Percentiles rank a stretch among this genome's conserved stretches.
phyloP scores from a whole-genome alignment of 2,797 vertebrate genomes.

The Xenopus petersii region DNA sequence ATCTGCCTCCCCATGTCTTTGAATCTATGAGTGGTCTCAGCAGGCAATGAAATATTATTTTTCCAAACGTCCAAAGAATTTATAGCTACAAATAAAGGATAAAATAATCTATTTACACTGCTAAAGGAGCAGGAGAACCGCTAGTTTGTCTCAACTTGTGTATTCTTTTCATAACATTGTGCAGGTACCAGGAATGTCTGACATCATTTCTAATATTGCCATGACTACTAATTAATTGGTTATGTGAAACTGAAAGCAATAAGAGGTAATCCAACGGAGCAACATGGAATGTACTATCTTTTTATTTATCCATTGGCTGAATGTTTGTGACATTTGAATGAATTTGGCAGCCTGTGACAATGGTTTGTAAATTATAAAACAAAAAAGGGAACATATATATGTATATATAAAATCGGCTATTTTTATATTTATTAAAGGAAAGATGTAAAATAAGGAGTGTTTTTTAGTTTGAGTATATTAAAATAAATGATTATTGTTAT shows the following conservation, averaged over 20 bases:
- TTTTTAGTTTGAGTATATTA: neutral
- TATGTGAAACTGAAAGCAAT: slow-evolving; percentile 15
- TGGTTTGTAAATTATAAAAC: slow-evolving; percentile 36
- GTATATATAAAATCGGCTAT: slow-evolving; percentile 32
- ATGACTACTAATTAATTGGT: slow-evolving; percentile 20
- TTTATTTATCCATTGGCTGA: neutral
- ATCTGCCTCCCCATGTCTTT: too few relatives aligned
- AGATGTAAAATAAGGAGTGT: neutral
- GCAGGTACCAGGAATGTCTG: neutral
- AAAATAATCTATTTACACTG: too few relatives aligned
- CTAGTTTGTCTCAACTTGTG: too few relatives aligned
- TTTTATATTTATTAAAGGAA: slow-evolving; percentile 54
- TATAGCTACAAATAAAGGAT: too few relatives aligned
- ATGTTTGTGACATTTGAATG: neutral
- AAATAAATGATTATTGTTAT: too few relatives aligned
- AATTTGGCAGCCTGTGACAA: slow-evolving; percentile 11
- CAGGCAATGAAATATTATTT: too few relatives aligned
- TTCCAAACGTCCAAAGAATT: too few relatives aligned
- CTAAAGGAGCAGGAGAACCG: too few relatives aligned
- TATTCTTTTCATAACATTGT: neutral
- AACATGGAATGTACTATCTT: neutral
- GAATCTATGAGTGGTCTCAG: too few relatives aligned
- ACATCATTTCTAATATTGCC: slow-evolving; percentile 3
- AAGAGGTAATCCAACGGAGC: slow-evolving; percentile 24
- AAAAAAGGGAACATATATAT: slow-evolving; percentile 9